Evolutionary conservation across 2,797 vertebrate genomes (phyloP).

Genomic region (Rhinichthys osculus): DNA sequence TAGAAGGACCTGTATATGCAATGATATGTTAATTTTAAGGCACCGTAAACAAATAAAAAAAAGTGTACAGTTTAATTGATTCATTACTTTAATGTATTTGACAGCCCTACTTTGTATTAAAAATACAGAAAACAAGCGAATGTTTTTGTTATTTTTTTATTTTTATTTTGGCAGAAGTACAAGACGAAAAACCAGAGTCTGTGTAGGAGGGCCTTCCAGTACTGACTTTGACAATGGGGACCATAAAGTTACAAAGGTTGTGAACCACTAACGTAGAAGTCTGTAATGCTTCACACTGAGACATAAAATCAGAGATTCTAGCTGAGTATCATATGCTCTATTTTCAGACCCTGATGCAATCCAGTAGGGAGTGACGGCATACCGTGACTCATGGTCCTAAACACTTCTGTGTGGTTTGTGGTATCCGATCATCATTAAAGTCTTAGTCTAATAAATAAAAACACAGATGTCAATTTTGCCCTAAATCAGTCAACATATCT

Average conservation of each 20-base stretch:
- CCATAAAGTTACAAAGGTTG: not conserved
- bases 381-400: constrained; percentile 16
- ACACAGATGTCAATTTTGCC: constrained; percentile 34
- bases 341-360: constrained; percentile 30
- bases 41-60: too few relatives aligned
- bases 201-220: not conserved
- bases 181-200: not conserved
- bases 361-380: constrained; percentile 23
- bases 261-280: not conserved
- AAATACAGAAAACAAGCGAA: not conserved
- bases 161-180: not conserved
- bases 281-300: not conserved
- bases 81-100: not conserved
- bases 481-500: constrained; percentile 22
- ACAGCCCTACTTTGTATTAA: not conserved
- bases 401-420: constrained; percentile 38
- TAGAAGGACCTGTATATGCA: too few relatives aligned
- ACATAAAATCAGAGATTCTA: constrained; percentile 16
- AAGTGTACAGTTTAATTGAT: not conserved
- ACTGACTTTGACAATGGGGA: not conserved
- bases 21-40: too few relatives aligned
- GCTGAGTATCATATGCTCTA: constrained; percentile 9
- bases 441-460: constrained; percentile 37
- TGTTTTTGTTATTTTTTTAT: too few relatives aligned
- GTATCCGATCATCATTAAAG: constrained; percentile 31